Base-by-base conservation (phyloP, 1,140 invertebrate species). In the Drosophila ironensis region DNA sequence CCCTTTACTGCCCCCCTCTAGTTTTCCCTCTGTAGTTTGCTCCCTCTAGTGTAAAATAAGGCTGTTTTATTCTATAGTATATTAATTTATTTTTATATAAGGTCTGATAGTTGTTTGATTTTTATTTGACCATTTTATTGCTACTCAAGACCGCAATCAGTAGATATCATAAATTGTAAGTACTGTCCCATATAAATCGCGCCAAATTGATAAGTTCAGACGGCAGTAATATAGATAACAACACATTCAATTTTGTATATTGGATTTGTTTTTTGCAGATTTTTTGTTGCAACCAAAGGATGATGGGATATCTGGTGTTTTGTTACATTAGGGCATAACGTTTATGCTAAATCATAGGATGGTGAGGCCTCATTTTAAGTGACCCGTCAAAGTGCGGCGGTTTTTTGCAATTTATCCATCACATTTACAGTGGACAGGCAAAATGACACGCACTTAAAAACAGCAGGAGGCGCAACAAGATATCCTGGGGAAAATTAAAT, bases 401-500 rank as follows among this genome's bases (percentile, higher is more conserved):
- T 40, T 63, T 63, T n/a, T 61, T 61, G 6, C 24, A 64, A 64
- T 64, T 64, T 64, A 64, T 64, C 24, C 42, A 30, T 63, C 33
- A 64, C 41, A 40, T 61, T 47, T 17, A 40, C 42, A 48, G 14
- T 9, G 42, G 42, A 68, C 64, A 54, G 24, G 22, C 28, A 53
- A 42, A 71, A 61, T 71, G 68, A 71, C 54, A 11, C 46, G 72
- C 72, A 41, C 30, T 66, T 69, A 70, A 74, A 59, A 71, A 24
- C 61, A 75, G 60, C 50, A 45, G 70, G 28, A 61, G 52, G 44
- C 47, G 80, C 69, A 63, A 84, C 74, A 74, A 72, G 80, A 84
- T 86, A 74, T 74, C 48, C 72, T 41, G 50, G 53, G 41, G 30
- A 64, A 74, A 84, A 78, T 86, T 42, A 60, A 80, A 74, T 66